These are phyloP conservation scores for Sinocyclocheilus grahami DNA, from an alignment of 2,113 vertebrate genomes.

Conservation along the genomic window DNA sequence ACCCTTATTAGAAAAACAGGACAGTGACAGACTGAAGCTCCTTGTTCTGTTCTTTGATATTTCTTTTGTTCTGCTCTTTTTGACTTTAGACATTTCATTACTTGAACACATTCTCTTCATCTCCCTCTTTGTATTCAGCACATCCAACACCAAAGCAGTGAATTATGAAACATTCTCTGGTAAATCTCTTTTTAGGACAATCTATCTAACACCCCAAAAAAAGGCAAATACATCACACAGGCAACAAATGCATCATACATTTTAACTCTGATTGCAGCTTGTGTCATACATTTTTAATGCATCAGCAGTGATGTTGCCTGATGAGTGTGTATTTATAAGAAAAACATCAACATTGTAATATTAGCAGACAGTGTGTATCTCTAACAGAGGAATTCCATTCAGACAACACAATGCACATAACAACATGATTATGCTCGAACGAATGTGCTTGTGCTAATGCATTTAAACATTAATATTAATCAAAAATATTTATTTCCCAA, in stretches of 20 bases:
- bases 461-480: too few species aligned
- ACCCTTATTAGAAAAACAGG: neutral
- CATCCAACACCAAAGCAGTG: neutral
- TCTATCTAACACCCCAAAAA: neutral
- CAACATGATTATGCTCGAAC: neutral
- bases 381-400: neutral
- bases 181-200: neutral
- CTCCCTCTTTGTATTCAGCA: neutral
- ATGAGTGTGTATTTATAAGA: neutral
- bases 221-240: neutral
- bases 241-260: neutral
- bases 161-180: neutral
- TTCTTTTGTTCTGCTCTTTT: conserved; percentile 12
- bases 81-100: neutral
- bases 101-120: neutral
- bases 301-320: neutral
- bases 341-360: neutral
- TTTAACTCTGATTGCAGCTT: conserved; percentile 3
- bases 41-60: neutral
- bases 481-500: too few species aligned
- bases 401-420: neutral
- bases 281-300: neutral
- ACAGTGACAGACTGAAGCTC: neutral
- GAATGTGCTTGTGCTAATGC: neutral
- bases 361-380: neutral